phyloP scores from a whole-genome alignment of 35 echinoderm and acorn worm genomes.

The Heliocidaris erythrogramma region DNA sequence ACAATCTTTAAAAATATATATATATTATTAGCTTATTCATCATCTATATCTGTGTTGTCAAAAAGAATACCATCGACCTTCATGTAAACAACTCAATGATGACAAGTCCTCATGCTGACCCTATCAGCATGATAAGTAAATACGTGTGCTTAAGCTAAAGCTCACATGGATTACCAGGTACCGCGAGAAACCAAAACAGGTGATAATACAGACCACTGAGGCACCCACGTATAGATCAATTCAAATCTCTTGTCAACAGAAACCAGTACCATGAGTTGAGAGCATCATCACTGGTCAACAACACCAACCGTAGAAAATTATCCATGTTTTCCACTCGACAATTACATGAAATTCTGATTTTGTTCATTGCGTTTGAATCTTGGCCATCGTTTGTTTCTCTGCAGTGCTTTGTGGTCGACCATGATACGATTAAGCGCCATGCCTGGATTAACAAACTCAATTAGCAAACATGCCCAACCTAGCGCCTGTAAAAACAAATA shows the following conservation, averaged over 20 bases:
- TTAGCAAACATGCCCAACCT: conserved; percentile 29
- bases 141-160: background rate
- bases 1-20: too few relatives aligned
- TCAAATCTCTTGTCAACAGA: background rate
- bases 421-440: conserved; percentile 5
- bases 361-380: background rate
- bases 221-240: background rate
- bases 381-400: background rate
- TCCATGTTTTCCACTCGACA: background rate
- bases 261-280: background rate
- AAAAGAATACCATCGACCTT: background rate
- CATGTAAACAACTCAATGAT: background rate
- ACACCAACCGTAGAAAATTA: background rate
- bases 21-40: too few relatives aligned
- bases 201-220: background rate
- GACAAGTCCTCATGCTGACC: too few relatives aligned
- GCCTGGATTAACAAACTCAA: conserved; percentile 41
- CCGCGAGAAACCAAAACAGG: background rate
- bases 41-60: background rate
- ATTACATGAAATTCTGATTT: background rate
- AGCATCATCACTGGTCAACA: background rate
- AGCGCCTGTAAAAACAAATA: conserved; percentile 33
- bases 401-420: background rate
- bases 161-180: background rate
- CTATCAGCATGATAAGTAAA: background rate